Evolutionary conservation across 2,797 vertebrate genomes (phyloP), one percentile per base, ranked within the genome.

Genomic region (Ibycter americanus): DNA sequence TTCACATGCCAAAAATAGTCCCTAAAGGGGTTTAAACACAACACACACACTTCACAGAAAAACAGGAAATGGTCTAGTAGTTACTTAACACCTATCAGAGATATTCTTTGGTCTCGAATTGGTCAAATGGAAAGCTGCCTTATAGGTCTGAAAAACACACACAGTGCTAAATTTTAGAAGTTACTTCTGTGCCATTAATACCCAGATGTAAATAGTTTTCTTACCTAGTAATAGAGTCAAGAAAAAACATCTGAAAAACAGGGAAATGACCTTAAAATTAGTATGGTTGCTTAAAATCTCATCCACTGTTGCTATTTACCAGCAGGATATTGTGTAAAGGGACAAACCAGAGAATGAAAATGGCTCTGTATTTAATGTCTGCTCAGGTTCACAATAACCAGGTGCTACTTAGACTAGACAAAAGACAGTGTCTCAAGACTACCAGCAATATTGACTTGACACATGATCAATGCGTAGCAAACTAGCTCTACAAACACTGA

Each of bases 1-100:
- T 42, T 78, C n/a, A 79, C 72, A 71, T 40, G 32, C 47, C 55
- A 94, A 88, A 67, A 74, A 70, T 4, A 1, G 6, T 52, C 73
- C 83, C 86, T 72, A 54, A 80, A 76, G 83, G 51, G 31, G 77
- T 89, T 93, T 79, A 80, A 84, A 87, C 23, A 31, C 27, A 93
- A 66, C 26, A 71, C 32, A 87, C 22, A 56, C 8, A 71, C 31
- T 86, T 89, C 34, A 61, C 26, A 61, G 55, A 74, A 91, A 84
- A 91, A n/a, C 59, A 87, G 59, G n/a, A 94, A 95, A 91, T 17
- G 2, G 36, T 67, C 52, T 84, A 56, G 32, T 38, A 84, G 61
- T 77, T 78, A 77, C 52, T 91, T 81, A 71, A 85, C 82, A 96
- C 79, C 66, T 82, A 71, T 26, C 49, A n/a, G 25, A 70, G 36